Base-by-base conservation (phyloP, 2,888 invertebrate genomes). In the Corythucha ciliata region DNA sequence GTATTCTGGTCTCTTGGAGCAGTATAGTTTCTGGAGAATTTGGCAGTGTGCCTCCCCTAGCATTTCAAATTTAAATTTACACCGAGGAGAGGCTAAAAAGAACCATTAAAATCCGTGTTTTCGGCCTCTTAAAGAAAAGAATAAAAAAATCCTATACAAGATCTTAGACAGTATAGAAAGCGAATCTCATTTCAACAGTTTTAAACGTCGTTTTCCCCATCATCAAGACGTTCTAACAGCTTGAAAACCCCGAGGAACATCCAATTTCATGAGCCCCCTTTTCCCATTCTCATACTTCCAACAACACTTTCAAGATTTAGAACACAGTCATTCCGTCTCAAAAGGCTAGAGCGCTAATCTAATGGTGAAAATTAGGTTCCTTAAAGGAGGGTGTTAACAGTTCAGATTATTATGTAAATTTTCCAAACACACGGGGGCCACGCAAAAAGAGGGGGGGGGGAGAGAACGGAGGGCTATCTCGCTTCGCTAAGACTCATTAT, bases 341-440 rank as follows among this genome's bases (percentile, higher is more conserved):
- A 26, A 41, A n/a, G n/a, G 41, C 49, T 49, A 49, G n/a, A 51
- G 51, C 33, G 51, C 46, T 51, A 51, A 51, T 51, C 51, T 51
- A 45, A 51, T 37, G 45, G 45, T 37, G 51, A 45, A 41, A 45
- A 51, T 45, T 51, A 37, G 45, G 44, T 45, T 51, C 41, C 45
- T 45, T 51, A 45, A 45, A 29, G 51, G 34, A 45, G 25, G 18
- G 40, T 51, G 51, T 27, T 45, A 24, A 33, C 22, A 8, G 40
- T 25, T 36, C 45, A 51, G 51, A 51, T 51, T 51, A 51, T 51
- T 41, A 51, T 51, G 51, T 44, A 51, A 51, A 51, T 51, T 45
- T 36, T 27, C 41, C 51, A 37, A 45, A 44, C 51, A 51, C 51
- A 51, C 46, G 45, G 49, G 49, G 24, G 27, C 34, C 29, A 18